phyloP scores from a whole-genome alignment of 64 coral and sea anemone genomes.

The Stichodactyla mertensii region DNA sequence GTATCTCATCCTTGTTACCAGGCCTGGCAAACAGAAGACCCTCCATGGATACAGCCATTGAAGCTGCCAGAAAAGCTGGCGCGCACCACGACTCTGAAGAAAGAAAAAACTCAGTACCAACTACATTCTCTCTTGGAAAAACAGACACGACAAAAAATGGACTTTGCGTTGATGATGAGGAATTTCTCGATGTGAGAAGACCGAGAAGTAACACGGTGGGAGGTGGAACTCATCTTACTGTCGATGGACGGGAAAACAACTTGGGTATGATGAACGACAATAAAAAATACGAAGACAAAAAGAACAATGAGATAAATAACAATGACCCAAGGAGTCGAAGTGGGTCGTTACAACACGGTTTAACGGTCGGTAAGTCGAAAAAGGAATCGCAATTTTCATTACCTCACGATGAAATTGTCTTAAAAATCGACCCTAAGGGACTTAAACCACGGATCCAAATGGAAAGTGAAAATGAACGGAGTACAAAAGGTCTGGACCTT shows the following conservation, averaged over 20 bases:
- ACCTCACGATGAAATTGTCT: not conserved
- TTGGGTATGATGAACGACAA: not conserved
- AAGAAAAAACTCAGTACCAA: conserved; percentile 38
- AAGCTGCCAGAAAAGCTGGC: conserved; percentile 31
- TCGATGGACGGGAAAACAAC: not conserved
- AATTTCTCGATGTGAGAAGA: not conserved
- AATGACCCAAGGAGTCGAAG: not conserved
- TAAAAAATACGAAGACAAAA: not conserved
- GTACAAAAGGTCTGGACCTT: conserved; percentile 9
- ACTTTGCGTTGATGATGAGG: not conserved
- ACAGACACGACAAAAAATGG: not conserved
- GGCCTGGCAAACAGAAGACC: conserved; percentile 38
- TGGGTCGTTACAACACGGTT: not conserved
- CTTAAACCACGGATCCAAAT: not conserved
- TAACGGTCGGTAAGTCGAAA: not conserved
- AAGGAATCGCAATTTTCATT: not conserved
- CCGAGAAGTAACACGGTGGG: conserved; percentile 4
- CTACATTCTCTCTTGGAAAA: not conserved
- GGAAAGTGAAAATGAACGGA: not conserved
- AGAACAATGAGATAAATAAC: conserved; percentile 1
- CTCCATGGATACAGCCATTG: conserved; percentile 66
- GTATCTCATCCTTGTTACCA: conserved; percentile 59
- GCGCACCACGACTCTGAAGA: conserved; percentile 1
- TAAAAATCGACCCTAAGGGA: conserved; percentile 1
- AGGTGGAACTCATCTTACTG: not conserved